These are phyloP conservation scores for Piscicola geometra DNA, from an alignment of 2,888 invertebrate species.

Conservation along the genomic window DNA sequence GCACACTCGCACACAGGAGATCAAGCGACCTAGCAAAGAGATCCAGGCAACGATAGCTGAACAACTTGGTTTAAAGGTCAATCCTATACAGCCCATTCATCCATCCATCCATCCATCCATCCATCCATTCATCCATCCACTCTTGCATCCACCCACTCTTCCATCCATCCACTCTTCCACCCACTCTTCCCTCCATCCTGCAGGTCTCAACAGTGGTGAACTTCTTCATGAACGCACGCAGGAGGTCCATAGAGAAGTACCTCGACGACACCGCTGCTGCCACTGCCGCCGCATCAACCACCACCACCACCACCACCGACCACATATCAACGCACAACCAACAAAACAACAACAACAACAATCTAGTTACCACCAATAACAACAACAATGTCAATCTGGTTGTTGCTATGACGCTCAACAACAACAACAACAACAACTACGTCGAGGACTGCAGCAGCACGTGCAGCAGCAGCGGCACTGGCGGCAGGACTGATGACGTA, in stretches of 20 bases:
- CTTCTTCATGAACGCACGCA: conserved; percentile 99
- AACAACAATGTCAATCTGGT: not conserved
- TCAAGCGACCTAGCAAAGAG: conserved; percentile 96
- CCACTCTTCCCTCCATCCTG: not conserved
- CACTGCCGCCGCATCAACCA: not conserved
- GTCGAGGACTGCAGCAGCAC: not conserved
- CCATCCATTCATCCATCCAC: too few relatives aligned
- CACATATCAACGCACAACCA: not conserved
- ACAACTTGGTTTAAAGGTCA: conserved; percentile 91
- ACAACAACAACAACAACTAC: not conserved
- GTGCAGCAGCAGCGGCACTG: not conserved
- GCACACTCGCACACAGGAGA: conserved; percentile 62
- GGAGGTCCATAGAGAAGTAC: conserved; percentile 86
- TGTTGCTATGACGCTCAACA: not conserved
- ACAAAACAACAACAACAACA: conserved; percentile 3
- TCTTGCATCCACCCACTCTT: too few relatives aligned
- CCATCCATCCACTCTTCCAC: too few relatives aligned
- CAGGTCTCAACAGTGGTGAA: conserved; percentile 95
- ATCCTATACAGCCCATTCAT: too few relatives aligned
- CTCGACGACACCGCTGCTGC: conserved; percentile 63
- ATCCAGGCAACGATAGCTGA: conserved; percentile 99
- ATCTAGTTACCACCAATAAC: too few relatives aligned
- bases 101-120: too few relatives aligned
- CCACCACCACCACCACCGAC: conserved; percentile 14
- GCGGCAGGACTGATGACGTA: not conserved